Base-by-base conservation (phyloP, 2,113 vertebrate genomes). In the Herpailurus yagouaroundi region DNA sequence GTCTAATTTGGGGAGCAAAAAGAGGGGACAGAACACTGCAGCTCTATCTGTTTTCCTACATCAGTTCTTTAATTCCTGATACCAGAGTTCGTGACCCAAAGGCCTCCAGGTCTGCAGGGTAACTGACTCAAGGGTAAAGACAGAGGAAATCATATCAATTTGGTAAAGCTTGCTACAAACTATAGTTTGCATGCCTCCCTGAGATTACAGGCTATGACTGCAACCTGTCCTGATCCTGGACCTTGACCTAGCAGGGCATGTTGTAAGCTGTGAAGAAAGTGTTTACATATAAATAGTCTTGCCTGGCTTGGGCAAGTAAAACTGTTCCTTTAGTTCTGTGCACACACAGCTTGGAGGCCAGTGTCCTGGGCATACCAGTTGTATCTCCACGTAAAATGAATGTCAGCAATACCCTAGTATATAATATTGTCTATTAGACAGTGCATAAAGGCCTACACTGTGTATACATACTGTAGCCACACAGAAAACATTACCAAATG, bases 401-500 rank as follows among this genome's bases (percentile, higher is more conserved):
- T 97, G 97, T 98, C 94, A 25, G 98, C 96, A 98, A 98, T 98
- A 97, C 98, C 98, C 98, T 98, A 97, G 96, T 97, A 76, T 98
- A 98, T 99, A 98, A 98, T 99, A 98, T 98, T 99, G 98, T 99
- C 98, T 98, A 98, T 98, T 98, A 98, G 98, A 98, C 96, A 97
- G 98, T 95, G 91, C 98, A 98, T 98, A 98, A 98, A 98, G 98
- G 97, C 97, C 98, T 98, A 98, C 97, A 95, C 98, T 98, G 98
- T 98, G 98, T 98, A 98, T 98, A 98, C 98, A 98, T 99, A 98
- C 97, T 95, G 89, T 97, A 98, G 98, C 98, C 98, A 98, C 98
- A 98, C 94, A 98, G 99, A 98, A 99, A 99, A 99, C 99, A 99
- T 99, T 98, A 99, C 98, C 97, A 98, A 99, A 98, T 99, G 99